Percentiles rank a stretch among this genome's conserved stretches.
phyloP scores from a whole-genome alignment of 2,797 vertebrate genomes.

The Manis javanica region DNA sequence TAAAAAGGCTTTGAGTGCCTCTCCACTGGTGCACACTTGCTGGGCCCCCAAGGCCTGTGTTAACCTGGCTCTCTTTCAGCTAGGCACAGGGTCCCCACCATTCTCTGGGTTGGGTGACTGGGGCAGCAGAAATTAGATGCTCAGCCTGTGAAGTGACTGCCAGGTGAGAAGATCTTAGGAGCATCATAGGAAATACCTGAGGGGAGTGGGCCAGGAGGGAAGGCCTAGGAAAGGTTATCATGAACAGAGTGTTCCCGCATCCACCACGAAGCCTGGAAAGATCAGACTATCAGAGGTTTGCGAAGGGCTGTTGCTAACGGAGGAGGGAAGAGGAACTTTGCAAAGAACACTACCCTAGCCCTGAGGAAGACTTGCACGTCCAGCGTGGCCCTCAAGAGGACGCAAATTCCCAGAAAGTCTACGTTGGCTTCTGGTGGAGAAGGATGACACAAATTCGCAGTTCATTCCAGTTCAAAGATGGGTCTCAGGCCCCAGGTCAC shows the following conservation, averaged over 20 bases:
- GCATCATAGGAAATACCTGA: background rate
- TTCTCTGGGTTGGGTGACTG: constrained; percentile 39
- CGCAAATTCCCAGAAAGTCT: constrained; percentile 35
- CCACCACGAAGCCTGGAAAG: background rate
- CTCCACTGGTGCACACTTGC: constrained; percentile 40
- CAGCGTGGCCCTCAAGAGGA: background rate
- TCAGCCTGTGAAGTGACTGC: background rate
- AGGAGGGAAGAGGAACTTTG: background rate
- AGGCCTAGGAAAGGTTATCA: background rate
- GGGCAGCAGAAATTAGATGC: constrained; percentile 38
- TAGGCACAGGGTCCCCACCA: background rate
- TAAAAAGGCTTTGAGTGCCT: constrained; percentile 62
- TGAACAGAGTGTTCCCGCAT: background rate
- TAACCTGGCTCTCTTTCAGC: background rate
- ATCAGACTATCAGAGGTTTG: background rate
- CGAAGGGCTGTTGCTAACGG: constrained; percentile 9
- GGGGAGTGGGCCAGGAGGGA: background rate
- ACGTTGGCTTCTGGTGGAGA: constrained; percentile 50
- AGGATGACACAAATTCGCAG: background rate
- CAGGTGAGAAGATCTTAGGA: background rate
- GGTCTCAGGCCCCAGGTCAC: constrained; percentile 46
- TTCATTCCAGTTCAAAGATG: constrained; percentile 49
- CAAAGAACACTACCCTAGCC: background rate
- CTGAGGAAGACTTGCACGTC: constrained; percentile 14
- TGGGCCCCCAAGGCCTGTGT: constrained; percentile 61